Base-by-base conservation (phyloP, 1,140 invertebrate genomes). In the Radopholus similis region DNA sequence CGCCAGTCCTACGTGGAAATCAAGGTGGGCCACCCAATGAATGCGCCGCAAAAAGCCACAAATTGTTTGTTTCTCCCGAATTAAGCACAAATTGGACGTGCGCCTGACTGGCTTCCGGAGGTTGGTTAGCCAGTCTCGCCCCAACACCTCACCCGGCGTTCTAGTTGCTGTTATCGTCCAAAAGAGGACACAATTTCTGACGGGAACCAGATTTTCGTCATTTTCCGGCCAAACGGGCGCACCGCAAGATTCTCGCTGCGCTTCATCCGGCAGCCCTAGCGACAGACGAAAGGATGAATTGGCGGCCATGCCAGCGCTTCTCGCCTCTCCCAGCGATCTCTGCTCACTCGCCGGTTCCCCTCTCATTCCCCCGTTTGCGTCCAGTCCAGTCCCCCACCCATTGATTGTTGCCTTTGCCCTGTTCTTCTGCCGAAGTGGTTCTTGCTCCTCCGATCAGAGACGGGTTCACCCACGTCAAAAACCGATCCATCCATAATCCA, bases 101-200 rank as follows among this genome's bases (percentile, higher is more conserved):
- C 34, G 78, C 49, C 64, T 80, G 15, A 80, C 78, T 38, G 79
- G 79, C 32, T 81, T 81, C 68, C 66, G 79, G 70, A 81, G 78
- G 78, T 80, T 13, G 44, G 37, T 62, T 34, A 26, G 30, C 18
- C 32, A 23, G 57, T 28, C 49, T 65, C 4, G 32, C 37, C 21
- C 23, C 34, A 18, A 26, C 42, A 18, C 11, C 26, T 35, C 8
- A 18, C 26, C 3, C 58, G 23, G 37, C 37, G 21, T 37, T 73
- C 69, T 64, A 80, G 80, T 65, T 81, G 79, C 60, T 81, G 79
- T 56, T 81, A 81, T 49, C 80, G 79, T 0, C 79, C 79, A 32
- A 81, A 81, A 54, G 79, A 81, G 60, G 79, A 81, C 57, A 81
- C 79, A 9, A 40, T 81, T 11, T 82, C 80, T 11, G 79, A 81